These are phyloP conservation scores for Chaetura pelagica DNA, from an alignment of 2,113 vertebrate species.

Conservation along the genomic window DNA sequence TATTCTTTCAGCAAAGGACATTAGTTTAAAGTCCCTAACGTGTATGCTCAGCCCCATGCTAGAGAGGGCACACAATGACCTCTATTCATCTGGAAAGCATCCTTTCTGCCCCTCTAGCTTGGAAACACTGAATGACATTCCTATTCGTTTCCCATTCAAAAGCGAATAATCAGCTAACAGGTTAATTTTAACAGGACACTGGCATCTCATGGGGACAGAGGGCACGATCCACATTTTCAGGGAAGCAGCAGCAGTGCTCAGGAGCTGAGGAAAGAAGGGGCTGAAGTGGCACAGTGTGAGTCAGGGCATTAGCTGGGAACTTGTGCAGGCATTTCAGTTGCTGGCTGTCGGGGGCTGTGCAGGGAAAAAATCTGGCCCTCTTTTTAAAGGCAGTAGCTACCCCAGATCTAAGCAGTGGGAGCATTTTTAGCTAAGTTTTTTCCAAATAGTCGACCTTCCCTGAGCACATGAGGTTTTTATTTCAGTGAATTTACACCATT, in stretches of 20 bases:
- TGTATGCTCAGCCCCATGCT: neutral
- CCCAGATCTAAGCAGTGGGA: neutral
- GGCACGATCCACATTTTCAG: neutral
- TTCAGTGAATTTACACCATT: neutral
- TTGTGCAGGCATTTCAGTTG: neutral
- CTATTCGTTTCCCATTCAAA: slow-evolving; percentile 14
- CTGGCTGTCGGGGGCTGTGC: neutral
- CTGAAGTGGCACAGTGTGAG: neutral
- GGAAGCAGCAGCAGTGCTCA: neutral
- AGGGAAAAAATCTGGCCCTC: neutral
- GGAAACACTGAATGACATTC: neutral
- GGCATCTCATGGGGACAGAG: slow-evolving; percentile 21
- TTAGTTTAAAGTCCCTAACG: neutral
- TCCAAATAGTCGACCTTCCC: neutral
- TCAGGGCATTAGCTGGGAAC: neutral
- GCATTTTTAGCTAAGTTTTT: neutral
- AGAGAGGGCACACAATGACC: slow-evolving; percentile 5
- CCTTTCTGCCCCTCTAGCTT: slow-evolving; percentile 18
- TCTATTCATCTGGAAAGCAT: neutral
- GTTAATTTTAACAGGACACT: slow-evolving; percentile 51
- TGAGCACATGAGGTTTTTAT: neutral
- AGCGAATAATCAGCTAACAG: slow-evolving; percentile 32
- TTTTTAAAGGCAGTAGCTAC: neutral
- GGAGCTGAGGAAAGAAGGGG: neutral
- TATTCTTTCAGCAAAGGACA: neutral